phyloP scores from a whole-genome alignment of 2,797 vertebrate genomes.

The Gambusia yucatana region DNA sequence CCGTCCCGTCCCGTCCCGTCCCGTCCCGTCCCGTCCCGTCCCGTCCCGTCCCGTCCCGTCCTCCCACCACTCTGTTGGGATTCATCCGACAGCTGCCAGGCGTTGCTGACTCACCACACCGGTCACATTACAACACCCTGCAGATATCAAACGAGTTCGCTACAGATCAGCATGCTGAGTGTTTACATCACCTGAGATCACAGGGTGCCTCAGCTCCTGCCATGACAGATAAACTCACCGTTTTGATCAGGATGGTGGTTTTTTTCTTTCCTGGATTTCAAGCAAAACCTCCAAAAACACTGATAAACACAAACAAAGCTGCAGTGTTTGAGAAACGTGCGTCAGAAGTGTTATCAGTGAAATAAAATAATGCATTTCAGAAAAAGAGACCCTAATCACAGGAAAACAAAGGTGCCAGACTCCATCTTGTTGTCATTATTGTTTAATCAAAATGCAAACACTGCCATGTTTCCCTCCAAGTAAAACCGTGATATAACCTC shows the following conservation, averaged over 20 bases:
- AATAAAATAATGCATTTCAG: conserved; percentile 18
- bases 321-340: not conserved
- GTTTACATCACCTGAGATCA: conserved; percentile 11
- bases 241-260: not conserved
- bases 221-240: not conserved
- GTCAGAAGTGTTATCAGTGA: conserved; percentile 8
- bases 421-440: conserved; percentile 48
- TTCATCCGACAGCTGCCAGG: conserved; percentile 54
- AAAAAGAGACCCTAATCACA: conserved; percentile 16
- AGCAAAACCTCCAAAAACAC: not conserved
- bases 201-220: not conserved
- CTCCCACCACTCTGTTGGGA: conserved; percentile 26
- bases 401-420: not conserved
- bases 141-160: conserved; percentile 16
- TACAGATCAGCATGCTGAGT: not conserved
- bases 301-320: not conserved
- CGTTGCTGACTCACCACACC: conserved; percentile 50
- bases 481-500: conserved; percentile 35
- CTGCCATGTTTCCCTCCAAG: conserved; percentile 18
- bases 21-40: not conserved
- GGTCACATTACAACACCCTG: conserved; percentile 57
- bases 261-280: not conserved
- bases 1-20: not conserved
- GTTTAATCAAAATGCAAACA: conserved; percentile 62
- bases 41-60: not conserved